A percentile compares a stretch with the other conserved stretches of the same genome.
These are phyloP conservation scores for Drosophila prosaltans DNA, from an alignment of 1,140 invertebrate species.

Conservation along the genomic window DNA sequence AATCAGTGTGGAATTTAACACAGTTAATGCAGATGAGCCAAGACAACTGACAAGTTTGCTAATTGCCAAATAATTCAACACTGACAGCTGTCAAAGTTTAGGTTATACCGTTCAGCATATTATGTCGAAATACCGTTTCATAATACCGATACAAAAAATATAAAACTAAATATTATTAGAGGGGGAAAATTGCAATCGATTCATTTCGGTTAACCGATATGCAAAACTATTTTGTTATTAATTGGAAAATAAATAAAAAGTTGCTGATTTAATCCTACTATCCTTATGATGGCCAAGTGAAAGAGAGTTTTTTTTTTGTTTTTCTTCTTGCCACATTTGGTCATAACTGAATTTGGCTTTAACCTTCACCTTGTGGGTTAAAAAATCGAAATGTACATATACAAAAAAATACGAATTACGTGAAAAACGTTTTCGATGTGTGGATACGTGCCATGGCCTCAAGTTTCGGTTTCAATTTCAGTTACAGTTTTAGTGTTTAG, in stretches of 20 bases:
- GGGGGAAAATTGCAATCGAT: too few relatives aligned
- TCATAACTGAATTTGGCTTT: constrained; percentile 12
- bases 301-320: background rate
- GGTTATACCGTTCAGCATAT: background rate
- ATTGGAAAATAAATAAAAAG: too few relatives aligned
- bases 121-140: constrained; percentile 4
- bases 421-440: constrained; percentile 31
- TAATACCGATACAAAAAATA: background rate
- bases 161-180: too few relatives aligned
- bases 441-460: constrained; percentile 61
- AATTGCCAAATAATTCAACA: constrained; percentile 38
- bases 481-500: background rate
- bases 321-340: background rate
- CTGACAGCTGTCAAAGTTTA: constrained; percentile 26
- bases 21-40: constrained; percentile 3
- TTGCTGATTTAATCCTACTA: too few relatives aligned
- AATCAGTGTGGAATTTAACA: background rate
- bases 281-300: background rate
- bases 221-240: too few relatives aligned
- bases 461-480: constrained; percentile 25
- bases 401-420: constrained; percentile 31
- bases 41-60: constrained; percentile 4
- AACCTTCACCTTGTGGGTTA: constrained; percentile 75
- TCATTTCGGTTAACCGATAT: too few relatives aligned
- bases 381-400: constrained; percentile 2